These are phyloP conservation scores for Cercopithecus petaurista DNA, from an alignment of 2,797 vertebrate genomes.

Conservation along the genomic window DNA sequence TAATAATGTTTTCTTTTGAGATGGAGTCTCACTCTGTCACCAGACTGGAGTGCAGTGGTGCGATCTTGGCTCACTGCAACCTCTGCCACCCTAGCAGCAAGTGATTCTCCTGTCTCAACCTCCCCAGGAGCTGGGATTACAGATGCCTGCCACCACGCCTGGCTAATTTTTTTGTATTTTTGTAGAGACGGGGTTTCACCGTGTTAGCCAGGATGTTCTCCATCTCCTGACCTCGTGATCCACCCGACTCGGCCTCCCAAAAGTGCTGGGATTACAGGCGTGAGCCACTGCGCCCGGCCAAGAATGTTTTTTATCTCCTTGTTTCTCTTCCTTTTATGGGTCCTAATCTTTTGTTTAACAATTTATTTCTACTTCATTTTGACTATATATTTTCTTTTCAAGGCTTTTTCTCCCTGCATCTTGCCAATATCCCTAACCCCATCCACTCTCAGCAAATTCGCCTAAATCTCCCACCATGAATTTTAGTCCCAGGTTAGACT, in stretches of 20 bases:
- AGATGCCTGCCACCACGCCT: accelerated
- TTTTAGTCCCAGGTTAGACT: slow-evolving; percentile 39
- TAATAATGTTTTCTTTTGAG: not conserved
- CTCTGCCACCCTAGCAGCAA: too few species aligned
- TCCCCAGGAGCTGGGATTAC: too few species aligned
- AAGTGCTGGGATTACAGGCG: too few species aligned
- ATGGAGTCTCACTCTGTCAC: too few species aligned
- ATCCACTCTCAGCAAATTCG: not conserved
- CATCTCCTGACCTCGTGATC: too few species aligned
- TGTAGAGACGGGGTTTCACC: too few species aligned
- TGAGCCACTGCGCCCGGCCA: not conserved
- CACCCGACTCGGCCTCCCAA: too few species aligned
- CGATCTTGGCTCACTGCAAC: too few species aligned
- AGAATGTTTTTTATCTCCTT: not conserved
- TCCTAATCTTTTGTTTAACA: not conserved
- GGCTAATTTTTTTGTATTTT: too few species aligned
- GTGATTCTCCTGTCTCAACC: too few species aligned
- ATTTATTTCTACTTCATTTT: not conserved
- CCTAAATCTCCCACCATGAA: not conserved
- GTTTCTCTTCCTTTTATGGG: not conserved
- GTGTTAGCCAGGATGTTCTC: too few species aligned
- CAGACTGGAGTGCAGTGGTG: too few species aligned
- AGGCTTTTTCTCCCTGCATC: not conserved
- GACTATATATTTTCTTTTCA: not conserved
- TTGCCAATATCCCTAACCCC: slow-evolving; percentile 18